These are phyloP conservation scores for Pseudonaja textilis DNA, from an alignment of 2,113 vertebrate species.

Conservation along the genomic window DNA sequence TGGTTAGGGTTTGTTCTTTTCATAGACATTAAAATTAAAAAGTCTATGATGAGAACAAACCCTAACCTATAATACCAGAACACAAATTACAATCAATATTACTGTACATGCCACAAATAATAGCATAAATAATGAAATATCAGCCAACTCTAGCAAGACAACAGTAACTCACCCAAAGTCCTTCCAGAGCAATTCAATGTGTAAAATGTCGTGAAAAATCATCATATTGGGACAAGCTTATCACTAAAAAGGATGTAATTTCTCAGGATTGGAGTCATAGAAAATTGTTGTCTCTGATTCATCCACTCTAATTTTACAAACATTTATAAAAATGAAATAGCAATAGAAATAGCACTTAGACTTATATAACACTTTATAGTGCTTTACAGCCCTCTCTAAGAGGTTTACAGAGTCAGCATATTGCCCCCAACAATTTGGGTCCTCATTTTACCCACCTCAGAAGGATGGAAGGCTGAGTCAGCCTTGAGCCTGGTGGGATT, in stretches of 20 bases:
- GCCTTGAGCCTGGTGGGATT: no score
- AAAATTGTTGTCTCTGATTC: background rate
- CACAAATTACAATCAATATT: background rate
- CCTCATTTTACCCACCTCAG: no score
- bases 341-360: no score
- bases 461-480: no score
- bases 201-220: background rate
- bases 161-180: background rate
- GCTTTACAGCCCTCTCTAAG: no score
- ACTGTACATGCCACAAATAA: background rate
- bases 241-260: background rate
- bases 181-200: background rate
- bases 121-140: background rate
- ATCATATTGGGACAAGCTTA: background rate
- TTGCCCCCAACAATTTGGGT: no score
- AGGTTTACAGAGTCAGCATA: no score
- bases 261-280: background rate
- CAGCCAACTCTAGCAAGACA: background rate
- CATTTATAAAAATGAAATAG: background rate
- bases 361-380: no score
- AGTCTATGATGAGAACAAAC: background rate
- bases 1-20: no score
- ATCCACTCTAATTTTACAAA: background rate
- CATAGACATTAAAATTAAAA: background rate
- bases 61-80: background rate